These are phyloP conservation scores for Apistogramma diplotaenia DNA, from an alignment of 2,113 vertebrate species.

Conservation along the genomic window DNA sequence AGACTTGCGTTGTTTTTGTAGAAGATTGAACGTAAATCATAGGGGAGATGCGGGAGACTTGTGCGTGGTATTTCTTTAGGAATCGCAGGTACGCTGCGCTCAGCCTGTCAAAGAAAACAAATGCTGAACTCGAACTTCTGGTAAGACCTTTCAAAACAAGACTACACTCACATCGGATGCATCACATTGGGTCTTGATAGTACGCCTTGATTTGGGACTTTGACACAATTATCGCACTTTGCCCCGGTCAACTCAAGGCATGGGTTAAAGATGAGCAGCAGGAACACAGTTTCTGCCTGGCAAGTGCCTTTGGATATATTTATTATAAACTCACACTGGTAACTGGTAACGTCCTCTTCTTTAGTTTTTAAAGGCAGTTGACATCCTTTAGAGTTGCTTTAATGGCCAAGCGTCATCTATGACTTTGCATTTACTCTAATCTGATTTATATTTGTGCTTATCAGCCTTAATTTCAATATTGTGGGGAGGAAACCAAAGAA, in stretches of 20 bases:
- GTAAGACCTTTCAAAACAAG: conserved; percentile 6
- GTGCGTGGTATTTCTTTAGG: background rate
- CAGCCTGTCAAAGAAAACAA: background rate
- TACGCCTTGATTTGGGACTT: background rate
- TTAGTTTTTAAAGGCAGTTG: background rate
- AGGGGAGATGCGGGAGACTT: background rate
- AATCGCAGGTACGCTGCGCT: conserved; percentile 1
- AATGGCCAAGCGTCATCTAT: background rate
- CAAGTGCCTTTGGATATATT: background rate
- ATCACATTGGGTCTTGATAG: accelerated
- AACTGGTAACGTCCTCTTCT: background rate
- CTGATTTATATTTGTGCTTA: background rate
- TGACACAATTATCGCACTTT: too few relatives aligned
- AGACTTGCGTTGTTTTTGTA: background rate
- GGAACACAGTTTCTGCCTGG: background rate
- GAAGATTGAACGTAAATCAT: background rate
- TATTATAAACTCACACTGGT: background rate
- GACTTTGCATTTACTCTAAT: background rate
- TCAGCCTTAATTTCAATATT: background rate
- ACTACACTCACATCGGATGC: background rate
- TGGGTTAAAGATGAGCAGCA: too few relatives aligned
- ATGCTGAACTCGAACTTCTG: background rate
- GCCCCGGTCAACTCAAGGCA: too few relatives aligned
- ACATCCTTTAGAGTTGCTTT: background rate
- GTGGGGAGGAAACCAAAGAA: background rate